Conservation (phyloP, 1,140 invertebrate genomes). For the Campoletis sonorensis region DNA sequence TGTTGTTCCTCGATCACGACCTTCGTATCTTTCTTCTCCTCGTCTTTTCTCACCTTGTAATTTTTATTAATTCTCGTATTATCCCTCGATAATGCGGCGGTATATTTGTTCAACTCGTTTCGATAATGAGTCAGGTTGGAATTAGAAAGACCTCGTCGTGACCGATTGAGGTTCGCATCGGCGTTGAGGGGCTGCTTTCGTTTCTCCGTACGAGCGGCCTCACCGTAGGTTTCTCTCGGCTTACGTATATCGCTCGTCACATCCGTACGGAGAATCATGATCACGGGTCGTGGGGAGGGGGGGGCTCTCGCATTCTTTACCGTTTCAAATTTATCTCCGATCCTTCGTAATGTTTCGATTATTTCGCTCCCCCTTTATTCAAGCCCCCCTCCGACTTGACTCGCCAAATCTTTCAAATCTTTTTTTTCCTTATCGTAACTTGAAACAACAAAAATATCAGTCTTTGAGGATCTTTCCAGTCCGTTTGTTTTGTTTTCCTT, state of each 20-base stretch:
- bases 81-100: not conserved
- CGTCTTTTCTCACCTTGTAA: not conserved
- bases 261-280: conserved; percentile 50
- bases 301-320: conserved; percentile 68
- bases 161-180: not conserved
- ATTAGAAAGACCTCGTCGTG: not conserved
- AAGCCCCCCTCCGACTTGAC: not conserved
- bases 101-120: not conserved
- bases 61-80: not conserved
- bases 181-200: conserved; percentile 5
- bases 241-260: conserved; percentile 27
- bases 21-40: no score
- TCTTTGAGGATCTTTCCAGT: no score
- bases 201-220: conserved; percentile 4
- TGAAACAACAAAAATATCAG: no score
- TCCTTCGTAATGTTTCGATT: conserved; percentile 49
- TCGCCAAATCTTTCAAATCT: no score
- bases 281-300: conserved; percentile 65
- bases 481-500: no score
- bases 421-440: no score
- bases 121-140: not conserved
- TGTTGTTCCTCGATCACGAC: not conserved
- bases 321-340: conserved; percentile 6
- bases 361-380: not conserved
- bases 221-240: conserved; percentile 32